These are phyloP conservation scores for Abramis brama DNA, from an alignment of 2,113 vertebrate genomes.

Conservation along the genomic window DNA sequence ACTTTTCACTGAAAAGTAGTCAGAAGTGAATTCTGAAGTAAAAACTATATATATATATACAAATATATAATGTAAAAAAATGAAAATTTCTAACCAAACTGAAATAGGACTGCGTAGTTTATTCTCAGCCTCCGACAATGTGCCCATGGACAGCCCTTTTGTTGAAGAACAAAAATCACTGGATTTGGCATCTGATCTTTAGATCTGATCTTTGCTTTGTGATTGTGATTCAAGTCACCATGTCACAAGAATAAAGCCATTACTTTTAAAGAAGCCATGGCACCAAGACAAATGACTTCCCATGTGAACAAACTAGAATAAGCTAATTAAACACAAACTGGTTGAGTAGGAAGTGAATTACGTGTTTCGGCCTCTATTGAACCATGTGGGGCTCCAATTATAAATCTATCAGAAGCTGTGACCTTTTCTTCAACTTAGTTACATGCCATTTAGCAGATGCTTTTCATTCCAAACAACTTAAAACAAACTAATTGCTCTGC, in stretches of 20 bases:
- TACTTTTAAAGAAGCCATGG: not conserved
- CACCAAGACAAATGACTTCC: not conserved
- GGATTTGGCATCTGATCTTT: no score
- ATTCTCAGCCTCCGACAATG: no score
- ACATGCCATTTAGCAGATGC: not conserved
- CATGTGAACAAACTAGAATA: not conserved
- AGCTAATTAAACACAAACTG: not conserved
- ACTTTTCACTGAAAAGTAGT: no score
- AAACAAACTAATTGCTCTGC: not conserved
- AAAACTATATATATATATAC: no score
- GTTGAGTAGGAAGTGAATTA: not conserved
- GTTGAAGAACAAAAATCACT: no score
- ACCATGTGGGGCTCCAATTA: not conserved
- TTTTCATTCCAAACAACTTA: constrained; percentile 2
- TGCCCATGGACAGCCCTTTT: no score
- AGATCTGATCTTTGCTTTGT: no score
- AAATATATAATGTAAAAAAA: no score
- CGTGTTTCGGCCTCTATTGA: not conserved
- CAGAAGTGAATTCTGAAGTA: no score
- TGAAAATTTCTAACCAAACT: no score
- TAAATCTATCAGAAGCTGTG: not conserved
- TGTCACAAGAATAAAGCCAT: not conserved
- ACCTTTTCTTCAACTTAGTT: not conserved
- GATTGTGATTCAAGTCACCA: not conserved
- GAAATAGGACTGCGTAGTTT: no score